Evolutionary conservation across 2,888 invertebrate species (phyloP), one percentile per base, ranked within the genome.

Genomic region (Brachynemurus nebulosus): DNA sequence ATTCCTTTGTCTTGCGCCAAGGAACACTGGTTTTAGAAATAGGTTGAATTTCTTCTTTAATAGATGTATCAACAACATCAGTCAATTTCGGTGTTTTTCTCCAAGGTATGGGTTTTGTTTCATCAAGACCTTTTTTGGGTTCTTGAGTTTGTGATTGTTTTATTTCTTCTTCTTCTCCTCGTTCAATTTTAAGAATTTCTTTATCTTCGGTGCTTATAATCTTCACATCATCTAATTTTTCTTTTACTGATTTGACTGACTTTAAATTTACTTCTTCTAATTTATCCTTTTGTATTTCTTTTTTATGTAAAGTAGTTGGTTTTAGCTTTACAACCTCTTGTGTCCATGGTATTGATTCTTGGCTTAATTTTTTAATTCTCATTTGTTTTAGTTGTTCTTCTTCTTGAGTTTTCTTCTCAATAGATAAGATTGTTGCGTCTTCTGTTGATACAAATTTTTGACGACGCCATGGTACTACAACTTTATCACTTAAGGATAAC

Each of bases 281-380:
- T 47, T 60, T 58, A 1, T 64, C 63, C 52, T 64, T 59, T 46
- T 65, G 61, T 53, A 59, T 54, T 41, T 63, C 63, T 53, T 65
- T 64, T 55, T 62, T 60, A 41, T 61, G 60, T 54, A 16, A 2
- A 16, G 27, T 14, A 18, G 30, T 16, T 58, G 59, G 63, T 48
- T 72, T 76, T 7, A 74, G 55, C 27, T 57, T 63, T 19, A 71
- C 64, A 47, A 69, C 67, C 61, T 80, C 76, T 55, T 80, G 71
- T 4, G 72, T 81, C 75, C 75, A 74, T n/a, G 74, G 71, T 20
- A 20, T 37, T 20, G 30, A 48, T 63, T 60, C 20, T 53, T 59
- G 53, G 19, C 42, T 45, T 42, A 45, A 44, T 52, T 65, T 65
- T 11, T 66, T 58, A 20, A 66, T 33, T 33, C 16, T 33, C 9